These are phyloP conservation scores for Solen grandis DNA, from an alignment of 1,140 invertebrate species.

Conservation along the genomic window DNA sequence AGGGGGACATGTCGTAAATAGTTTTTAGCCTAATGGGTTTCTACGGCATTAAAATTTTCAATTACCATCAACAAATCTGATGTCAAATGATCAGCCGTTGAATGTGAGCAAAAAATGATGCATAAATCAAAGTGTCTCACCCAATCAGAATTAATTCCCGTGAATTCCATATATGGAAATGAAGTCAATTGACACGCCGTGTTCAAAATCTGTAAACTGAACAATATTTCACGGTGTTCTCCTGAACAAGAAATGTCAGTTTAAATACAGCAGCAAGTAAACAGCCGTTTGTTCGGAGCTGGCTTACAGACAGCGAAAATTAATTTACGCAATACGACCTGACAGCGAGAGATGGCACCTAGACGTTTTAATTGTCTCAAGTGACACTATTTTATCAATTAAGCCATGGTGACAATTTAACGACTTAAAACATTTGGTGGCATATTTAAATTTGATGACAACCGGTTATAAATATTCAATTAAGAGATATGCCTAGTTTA, in stretches of 20 bases:
- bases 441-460: constrained; percentile 17
- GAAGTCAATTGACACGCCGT: constrained; percentile 43
- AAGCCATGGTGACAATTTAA: constrained; percentile 53
- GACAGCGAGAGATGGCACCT: constrained; percentile 31
- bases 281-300: constrained; percentile 44
- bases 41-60: too few relatives aligned
- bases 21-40: too few relatives aligned
- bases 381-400: constrained; percentile 58
- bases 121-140: too few relatives aligned
- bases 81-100: too few relatives aligned
- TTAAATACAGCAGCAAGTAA: constrained; percentile 30
- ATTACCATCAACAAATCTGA: too few relatives aligned
- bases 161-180: too few relatives aligned
- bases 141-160: too few relatives aligned
- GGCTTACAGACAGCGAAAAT: constrained; percentile 53
- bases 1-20: too few relatives aligned
- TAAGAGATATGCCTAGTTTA: not conserved
- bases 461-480: not conserved
- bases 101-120: too few relatives aligned
- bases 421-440: constrained; percentile 55
- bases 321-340: constrained; percentile 39
- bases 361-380: constrained; percentile 49
- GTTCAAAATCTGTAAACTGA: constrained; percentile 29
- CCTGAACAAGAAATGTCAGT: constrained; percentile 44
- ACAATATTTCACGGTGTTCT: constrained; percentile 37